phyloP scores from a whole-genome alignment of 2,113 vertebrate genomes.

The Psammodynastes pulverulentus region DNA sequence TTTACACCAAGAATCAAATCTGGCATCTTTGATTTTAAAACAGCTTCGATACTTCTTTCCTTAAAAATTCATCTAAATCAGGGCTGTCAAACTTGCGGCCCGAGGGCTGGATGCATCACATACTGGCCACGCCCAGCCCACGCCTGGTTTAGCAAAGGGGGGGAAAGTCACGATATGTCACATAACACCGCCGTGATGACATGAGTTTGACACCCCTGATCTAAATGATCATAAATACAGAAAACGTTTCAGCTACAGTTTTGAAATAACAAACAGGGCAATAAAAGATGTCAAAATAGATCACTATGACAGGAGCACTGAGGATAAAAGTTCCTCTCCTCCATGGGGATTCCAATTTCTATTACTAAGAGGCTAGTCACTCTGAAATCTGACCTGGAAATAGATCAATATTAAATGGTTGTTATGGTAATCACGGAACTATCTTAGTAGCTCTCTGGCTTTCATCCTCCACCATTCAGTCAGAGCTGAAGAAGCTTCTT shows the following conservation, averaged over 20 bases:
- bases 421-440: background rate
- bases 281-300: background rate
- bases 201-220: too few species aligned
- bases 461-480: background rate
- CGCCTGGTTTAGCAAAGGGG: too few species aligned
- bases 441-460: background rate
- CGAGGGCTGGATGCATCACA: too few species aligned
- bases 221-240: background rate
- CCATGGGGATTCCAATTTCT: background rate
- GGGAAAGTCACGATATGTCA: too few species aligned
- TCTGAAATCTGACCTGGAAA: background rate
- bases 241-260: background rate
- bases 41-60: background rate
- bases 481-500: background rate
- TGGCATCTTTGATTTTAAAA: background rate
- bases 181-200: too few species aligned
- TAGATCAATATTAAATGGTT: background rate
- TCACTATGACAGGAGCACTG: background rate
- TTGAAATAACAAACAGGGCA: background rate
- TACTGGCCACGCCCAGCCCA: too few species aligned
- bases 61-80: background rate
- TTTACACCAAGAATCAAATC: background rate
- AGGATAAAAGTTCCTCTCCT: background rate
- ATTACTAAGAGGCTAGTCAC: background rate
- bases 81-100: too few species aligned